A percentile compares a stretch with the other conserved stretches of the same genome.
Conservation (phyloP, 1,140 invertebrate genomes). For the Eueides isabella region DNA sequence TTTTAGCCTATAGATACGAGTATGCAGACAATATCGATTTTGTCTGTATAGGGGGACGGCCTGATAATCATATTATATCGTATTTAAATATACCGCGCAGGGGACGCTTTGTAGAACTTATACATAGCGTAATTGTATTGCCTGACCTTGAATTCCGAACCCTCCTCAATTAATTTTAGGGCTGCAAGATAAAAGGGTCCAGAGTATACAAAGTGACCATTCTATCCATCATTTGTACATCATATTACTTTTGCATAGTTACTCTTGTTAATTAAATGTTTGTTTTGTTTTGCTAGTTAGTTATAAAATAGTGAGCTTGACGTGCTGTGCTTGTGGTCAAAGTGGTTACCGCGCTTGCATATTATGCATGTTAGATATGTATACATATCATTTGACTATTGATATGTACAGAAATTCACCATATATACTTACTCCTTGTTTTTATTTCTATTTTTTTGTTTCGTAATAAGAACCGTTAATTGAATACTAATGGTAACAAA, state of each 20-base stretch:
- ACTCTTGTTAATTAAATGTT: conserved; percentile 2
- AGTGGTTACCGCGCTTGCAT: neutral
- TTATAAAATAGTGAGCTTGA: neutral
- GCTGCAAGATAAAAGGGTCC: conserved; percentile 30
- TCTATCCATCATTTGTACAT: conserved; percentile 15
- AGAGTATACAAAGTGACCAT: conserved; percentile 27
- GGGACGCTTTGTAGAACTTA: conserved; percentile 53
- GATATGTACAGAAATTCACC: too few relatives aligned
- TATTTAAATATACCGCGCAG: conserved; percentile 73
- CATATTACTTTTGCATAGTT: conserved; percentile 14
- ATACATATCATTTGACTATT: too few relatives aligned
- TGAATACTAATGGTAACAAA: too few relatives aligned
- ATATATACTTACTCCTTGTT: too few relatives aligned
- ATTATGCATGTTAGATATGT: too few relatives aligned
- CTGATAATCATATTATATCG: conserved; percentile 79
- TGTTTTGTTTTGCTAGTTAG: conserved; percentile 2
- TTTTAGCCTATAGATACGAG: conserved; percentile 65
- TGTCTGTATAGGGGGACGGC: conserved; percentile 79
- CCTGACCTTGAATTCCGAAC: conserved; percentile 65
- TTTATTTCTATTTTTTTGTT: too few relatives aligned
- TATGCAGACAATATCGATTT: conserved; percentile 78
- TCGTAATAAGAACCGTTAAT: too few relatives aligned
- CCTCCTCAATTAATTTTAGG: conserved; percentile 47
- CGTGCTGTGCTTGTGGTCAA: neutral
- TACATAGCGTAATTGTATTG: conserved; percentile 41